These are phyloP conservation scores for Drosophila setosimentum DNA, from an alignment of 2,888 invertebrate species.

Conservation along the genomic window DNA sequence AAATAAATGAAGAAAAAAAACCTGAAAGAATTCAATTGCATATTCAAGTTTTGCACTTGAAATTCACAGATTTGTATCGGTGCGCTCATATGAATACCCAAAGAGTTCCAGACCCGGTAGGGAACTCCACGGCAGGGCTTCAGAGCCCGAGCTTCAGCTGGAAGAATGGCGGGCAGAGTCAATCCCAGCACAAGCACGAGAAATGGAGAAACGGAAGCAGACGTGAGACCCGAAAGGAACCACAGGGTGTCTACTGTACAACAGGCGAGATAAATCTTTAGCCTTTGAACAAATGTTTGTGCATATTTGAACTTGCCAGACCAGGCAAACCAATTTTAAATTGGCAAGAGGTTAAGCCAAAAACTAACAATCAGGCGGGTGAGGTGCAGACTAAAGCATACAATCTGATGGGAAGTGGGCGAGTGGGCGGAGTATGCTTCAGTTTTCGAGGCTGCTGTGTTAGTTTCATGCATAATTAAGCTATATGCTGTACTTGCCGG, in stretches of 20 bases:
- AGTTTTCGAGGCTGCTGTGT: slow-evolving; percentile 52
- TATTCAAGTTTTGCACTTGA: slow-evolving; percentile 81
- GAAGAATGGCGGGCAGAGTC: background rate
- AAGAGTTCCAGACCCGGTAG: slow-evolving; percentile 44
- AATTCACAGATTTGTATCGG: slow-evolving; percentile 80
- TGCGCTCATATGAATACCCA: slow-evolving; percentile 74
- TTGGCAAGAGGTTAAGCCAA: slow-evolving; percentile 80
- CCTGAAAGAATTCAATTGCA: slow-evolving; percentile 74
- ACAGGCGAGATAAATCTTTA: slow-evolving; percentile 76
- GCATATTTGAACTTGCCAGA: slow-evolving; percentile 77
- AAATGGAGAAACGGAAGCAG: slow-evolving; percentile 71
- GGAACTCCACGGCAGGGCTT: slow-evolving; percentile 14
- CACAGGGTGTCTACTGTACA: slow-evolving; percentile 77
- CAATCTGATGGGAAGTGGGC: background rate
- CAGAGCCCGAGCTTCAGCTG: slow-evolving; percentile 4
- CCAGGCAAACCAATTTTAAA: slow-evolving; percentile 74
- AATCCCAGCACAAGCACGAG: slow-evolving; percentile 19
- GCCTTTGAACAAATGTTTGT: slow-evolving; percentile 80
- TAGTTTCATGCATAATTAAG: slow-evolving; percentile 73
- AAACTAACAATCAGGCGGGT: slow-evolving; percentile 65
- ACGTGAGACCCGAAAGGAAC: slow-evolving; percentile 57
- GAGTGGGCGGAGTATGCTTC: slow-evolving; percentile 18
- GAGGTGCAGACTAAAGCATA: background rate
- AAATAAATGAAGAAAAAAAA: slow-evolving; percentile 22
- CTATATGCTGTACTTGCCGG: slow-evolving; percentile 23